A percentile compares a stretch with the other conserved stretches of the same genome.
Conservation (phyloP, 2,113 vertebrate species). For the Ondatra zibethicus region DNA sequence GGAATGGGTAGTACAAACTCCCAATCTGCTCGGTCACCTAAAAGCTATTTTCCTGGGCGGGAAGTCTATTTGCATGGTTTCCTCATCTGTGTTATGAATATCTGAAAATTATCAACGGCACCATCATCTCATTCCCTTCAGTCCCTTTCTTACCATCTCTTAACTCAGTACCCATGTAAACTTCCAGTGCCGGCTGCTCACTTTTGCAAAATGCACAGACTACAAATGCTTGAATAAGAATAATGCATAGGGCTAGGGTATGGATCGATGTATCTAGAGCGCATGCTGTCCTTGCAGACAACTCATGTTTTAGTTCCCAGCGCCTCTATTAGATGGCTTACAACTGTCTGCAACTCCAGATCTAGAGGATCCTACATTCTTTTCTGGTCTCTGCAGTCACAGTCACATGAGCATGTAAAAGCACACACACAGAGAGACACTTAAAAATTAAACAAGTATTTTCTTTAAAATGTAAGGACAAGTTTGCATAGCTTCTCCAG, state of each 20-base stretch:
- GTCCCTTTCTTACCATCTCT: background rate
- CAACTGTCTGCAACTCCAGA: background rate
- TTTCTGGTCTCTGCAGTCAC: background rate
- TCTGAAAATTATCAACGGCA: background rate
- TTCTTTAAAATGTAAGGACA: background rate
- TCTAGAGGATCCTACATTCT: background rate
- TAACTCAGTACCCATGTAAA: background rate
- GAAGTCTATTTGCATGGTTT: background rate
- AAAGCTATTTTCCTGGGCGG: background rate
- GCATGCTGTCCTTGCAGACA: background rate
- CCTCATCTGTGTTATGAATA: background rate
- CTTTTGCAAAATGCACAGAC: slow-evolving; percentile 5
- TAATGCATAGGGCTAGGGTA: background rate
- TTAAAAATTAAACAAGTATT: background rate
- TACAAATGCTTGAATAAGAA: background rate
- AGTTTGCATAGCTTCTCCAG: background rate
- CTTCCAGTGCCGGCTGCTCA: background rate
- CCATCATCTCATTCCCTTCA: background rate
- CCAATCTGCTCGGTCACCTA: background rate
- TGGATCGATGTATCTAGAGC: background rate
- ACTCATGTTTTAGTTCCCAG: background rate
- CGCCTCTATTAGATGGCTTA: background rate
- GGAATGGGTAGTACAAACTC: background rate
- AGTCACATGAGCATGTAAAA: too few species aligned
- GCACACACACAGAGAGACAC: background rate